These are phyloP conservation scores for Vannuccia rotundouncinata DNA, from an alignment of 2,888 invertebrate genomes.

Conservation along the genomic window DNA sequence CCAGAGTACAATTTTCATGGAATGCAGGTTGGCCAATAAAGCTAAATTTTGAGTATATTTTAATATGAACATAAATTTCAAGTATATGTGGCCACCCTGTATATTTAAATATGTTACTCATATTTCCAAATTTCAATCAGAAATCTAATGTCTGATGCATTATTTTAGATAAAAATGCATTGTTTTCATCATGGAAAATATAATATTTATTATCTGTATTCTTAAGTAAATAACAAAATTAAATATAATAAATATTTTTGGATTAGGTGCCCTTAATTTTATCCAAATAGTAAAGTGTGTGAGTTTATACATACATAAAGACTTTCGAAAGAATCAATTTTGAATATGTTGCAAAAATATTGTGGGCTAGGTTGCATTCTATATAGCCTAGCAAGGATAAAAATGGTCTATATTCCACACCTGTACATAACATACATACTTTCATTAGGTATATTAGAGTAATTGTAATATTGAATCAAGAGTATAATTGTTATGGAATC, in stretches of 20 bases:
- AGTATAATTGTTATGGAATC: no score
- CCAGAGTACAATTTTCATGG: no score
- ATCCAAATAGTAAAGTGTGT: background rate
- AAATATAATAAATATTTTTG: background rate
- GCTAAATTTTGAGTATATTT: no score
- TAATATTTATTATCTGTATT: slow-evolving; percentile 2
- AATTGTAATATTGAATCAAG: no score
- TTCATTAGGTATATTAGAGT: no score
- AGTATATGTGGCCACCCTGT: no score
- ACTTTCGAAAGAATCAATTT: background rate
- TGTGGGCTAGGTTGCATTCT: no score
- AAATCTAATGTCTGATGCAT: background rate
- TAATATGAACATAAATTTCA: no score
- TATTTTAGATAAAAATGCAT: slow-evolving; percentile 1
- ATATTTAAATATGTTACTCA: slow-evolving; percentile 16
- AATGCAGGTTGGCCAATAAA: no score
- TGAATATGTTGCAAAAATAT: background rate
- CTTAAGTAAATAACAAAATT: slow-evolving; percentile 3
- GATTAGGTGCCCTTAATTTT: slow-evolving; percentile 15
- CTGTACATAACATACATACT: no score
- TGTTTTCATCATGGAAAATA: slow-evolving; percentile 9
- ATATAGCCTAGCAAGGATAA: no score
- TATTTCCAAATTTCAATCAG: slow-evolving; percentile 13
- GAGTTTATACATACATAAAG: background rate
- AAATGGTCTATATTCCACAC: no score